Conservation (phyloP, 1,140 invertebrate species). For the Drosophila nasuta region DNA sequence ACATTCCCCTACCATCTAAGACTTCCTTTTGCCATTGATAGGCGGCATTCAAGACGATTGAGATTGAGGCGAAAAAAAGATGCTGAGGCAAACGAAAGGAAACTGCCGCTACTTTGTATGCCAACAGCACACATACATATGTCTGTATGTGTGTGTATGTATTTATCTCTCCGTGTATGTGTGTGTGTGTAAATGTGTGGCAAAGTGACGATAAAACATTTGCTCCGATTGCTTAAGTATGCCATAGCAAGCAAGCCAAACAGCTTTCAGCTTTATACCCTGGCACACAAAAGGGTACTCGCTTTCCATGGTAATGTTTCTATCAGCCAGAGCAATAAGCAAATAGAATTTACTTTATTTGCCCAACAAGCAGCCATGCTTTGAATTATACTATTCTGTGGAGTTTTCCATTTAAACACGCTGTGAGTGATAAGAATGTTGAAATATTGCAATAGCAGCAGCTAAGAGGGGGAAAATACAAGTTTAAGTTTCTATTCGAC, state of each 20-base stretch:
- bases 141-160: not conserved
- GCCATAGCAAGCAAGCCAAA: constrained; percentile 57
- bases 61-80: constrained; percentile 60
- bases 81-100: constrained; percentile 60
- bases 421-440: constrained; percentile 1
- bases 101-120: constrained; percentile 79
- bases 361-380: constrained; percentile 9
- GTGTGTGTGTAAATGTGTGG: constrained; percentile 54
- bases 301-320: constrained; percentile 57
- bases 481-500: not conserved
- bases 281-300: constrained; percentile 39
- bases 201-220: constrained; percentile 82
- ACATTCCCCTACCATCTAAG: not conserved
- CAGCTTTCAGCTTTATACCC: constrained; percentile 56
- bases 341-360: constrained; percentile 23
- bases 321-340: constrained; percentile 21
- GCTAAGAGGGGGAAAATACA: too few relatives aligned
- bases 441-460: not conserved
- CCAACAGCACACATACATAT: constrained; percentile 54
- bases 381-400: constrained; percentile 23
- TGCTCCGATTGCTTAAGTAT: constrained; percentile 81
- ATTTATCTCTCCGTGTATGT: not conserved
- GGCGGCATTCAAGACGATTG: constrained; percentile 53
- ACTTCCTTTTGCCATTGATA: constrained; percentile 28
- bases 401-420: not conserved